Evolutionary conservation across 1,140 invertebrate species (phyloP).

Genomic region (Hyphantria cunea): DNA sequence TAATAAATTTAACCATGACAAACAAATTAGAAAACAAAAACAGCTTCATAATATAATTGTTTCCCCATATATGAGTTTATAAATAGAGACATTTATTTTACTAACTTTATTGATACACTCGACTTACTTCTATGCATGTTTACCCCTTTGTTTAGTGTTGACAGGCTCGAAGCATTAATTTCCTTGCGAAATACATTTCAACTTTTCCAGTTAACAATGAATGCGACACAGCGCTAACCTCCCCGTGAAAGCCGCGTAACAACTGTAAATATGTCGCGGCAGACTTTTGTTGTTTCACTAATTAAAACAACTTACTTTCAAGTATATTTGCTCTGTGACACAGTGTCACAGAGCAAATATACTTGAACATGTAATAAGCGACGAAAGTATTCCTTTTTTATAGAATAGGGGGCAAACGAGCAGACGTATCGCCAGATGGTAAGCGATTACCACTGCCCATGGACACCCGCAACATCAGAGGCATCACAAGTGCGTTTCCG

Average conservation of each 20-base stretch:
- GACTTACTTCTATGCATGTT: neutral
- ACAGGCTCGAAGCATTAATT: conserved; percentile 3
- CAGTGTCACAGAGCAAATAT: no score
- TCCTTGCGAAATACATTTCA: conserved; percentile 22
- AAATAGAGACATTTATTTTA: neutral
- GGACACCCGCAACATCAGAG: no score
- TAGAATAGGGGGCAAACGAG: no score
- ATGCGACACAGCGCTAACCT: conserved; percentile 11
- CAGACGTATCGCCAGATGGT: no score
- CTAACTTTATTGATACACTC: neutral
- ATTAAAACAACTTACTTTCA: conserved; percentile 68
- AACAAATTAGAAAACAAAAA: neutral
- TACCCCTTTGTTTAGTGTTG: conserved; percentile 4
- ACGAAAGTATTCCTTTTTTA: no score
- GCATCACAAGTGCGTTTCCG: no score
- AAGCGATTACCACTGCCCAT: no score
- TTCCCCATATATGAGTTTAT: no score
- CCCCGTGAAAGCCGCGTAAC: conserved; percentile 34
- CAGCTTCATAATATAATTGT: neutral
- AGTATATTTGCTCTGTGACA: conserved; percentile 49
- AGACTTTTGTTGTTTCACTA: conserved; percentile 56
- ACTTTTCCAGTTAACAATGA: conserved; percentile 24
- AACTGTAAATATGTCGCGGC: conserved; percentile 41
- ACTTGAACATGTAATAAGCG: conserved; percentile 53
- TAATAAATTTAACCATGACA: neutral